Evolutionary conservation across 2,888 invertebrate species (phyloP).

Genomic region (Agrypnus murinus): DNA sequence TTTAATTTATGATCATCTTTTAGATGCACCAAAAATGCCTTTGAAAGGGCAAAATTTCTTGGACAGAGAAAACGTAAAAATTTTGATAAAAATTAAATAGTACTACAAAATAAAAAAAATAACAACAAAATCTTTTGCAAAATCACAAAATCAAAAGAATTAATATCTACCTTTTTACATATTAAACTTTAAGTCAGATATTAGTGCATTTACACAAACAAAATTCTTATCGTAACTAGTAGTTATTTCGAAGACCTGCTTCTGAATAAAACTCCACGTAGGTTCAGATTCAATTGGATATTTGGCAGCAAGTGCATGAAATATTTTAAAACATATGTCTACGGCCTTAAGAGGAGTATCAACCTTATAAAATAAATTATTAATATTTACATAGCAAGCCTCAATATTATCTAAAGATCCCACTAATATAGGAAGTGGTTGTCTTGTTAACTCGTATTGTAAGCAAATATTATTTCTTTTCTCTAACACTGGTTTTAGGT

Average conservation of each 20-base stretch:
- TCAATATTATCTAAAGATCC: neutral
- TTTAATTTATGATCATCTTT: too few species aligned
- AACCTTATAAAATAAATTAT: slow-evolving; percentile 13
- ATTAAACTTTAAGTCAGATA: neutral
- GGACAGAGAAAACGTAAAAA: too few species aligned
- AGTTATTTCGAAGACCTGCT: slow-evolving; percentile 15
- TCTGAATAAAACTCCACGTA: slow-evolving; percentile 31
- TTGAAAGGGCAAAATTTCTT: too few species aligned
- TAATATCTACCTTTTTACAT: too few species aligned
- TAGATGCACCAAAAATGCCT: too few species aligned
- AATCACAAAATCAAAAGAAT: too few species aligned
- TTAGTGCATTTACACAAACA: neutral
- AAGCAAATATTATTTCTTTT: too few species aligned
- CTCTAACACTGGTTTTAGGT: too few species aligned
- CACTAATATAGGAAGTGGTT: neutral
- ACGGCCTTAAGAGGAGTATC: slow-evolving; percentile 37
- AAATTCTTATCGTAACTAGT: neutral
- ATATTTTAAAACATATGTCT: slow-evolving; percentile 38
- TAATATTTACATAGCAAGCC: slow-evolving; percentile 6
- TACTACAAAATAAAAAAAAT: too few species aligned
- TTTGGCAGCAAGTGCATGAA: slow-evolving; percentile 32
- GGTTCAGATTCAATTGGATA: slow-evolving; percentile 31
- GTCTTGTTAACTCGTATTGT: too few species aligned
- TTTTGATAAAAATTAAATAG: too few species aligned
- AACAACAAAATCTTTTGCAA: too few species aligned